Conservation (phyloP, 2,797 vertebrate species). For the Mormyrops attenuatus region DNA sequence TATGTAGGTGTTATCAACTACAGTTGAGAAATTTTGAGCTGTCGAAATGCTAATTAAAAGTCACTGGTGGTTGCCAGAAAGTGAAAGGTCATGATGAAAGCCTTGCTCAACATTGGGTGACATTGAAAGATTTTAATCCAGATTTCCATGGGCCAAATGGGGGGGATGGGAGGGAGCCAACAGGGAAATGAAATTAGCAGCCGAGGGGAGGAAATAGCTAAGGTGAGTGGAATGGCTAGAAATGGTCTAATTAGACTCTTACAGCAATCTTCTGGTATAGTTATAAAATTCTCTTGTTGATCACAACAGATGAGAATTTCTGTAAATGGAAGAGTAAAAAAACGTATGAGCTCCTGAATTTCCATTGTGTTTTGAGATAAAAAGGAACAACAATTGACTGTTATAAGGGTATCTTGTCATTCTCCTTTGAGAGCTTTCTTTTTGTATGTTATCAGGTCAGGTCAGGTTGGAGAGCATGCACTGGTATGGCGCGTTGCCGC, state of each 20-base stretch:
- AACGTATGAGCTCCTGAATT: neutral
- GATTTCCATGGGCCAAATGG: neutral
- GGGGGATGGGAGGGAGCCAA: neutral
- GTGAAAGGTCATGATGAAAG: constrained; percentile 36
- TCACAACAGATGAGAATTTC: neutral
- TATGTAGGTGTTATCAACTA: neutral
- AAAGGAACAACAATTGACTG: neutral
- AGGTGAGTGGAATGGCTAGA: constrained; percentile 3
- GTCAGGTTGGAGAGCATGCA: neutral
- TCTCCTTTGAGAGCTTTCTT: neutral
- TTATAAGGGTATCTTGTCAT: neutral
- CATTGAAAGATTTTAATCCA: constrained; percentile 13
- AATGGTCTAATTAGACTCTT: neutral
- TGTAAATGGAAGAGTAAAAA: neutral
- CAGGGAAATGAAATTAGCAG: constrained; percentile 20
- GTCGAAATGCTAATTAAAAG: neutral
- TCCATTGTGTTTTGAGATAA: neutral
- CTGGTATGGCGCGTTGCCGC: neutral
- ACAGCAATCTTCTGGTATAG: neutral
- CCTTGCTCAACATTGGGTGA: neutral
- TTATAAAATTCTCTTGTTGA: neutral
- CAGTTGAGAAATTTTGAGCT: neutral
- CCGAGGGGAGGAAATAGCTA: constrained; percentile 19
- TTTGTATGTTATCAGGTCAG: neutral
- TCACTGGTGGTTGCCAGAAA: constrained; percentile 13